Evolutionary conservation across 2,888 invertebrate genomes (phyloP).

Genomic region (Oxyscelio sp.): DNA sequence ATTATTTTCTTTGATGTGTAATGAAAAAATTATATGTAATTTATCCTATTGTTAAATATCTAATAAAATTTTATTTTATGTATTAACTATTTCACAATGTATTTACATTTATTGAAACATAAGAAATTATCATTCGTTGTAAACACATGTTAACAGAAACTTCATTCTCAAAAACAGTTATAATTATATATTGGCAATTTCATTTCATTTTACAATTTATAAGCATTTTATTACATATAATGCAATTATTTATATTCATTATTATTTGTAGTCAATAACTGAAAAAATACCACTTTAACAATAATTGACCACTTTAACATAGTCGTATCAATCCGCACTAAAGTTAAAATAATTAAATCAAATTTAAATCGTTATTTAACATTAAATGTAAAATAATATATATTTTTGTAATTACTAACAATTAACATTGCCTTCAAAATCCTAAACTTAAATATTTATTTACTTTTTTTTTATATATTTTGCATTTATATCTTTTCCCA

Average conservation of each 20-base stretch:
- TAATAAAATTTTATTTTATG: not conserved
- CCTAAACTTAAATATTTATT: too few species aligned
- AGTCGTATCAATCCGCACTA: not conserved
- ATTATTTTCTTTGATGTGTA: not conserved
- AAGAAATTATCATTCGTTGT: not conserved
- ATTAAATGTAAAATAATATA: too few species aligned
- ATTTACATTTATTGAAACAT: not conserved
- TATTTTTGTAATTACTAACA: not conserved
- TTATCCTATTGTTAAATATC: not conserved
- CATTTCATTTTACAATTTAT: not conserved
- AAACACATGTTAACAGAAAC: not conserved
- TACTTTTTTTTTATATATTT: too few species aligned
- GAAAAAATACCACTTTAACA: constrained; percentile 5
- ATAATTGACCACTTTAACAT: constrained; percentile 2
- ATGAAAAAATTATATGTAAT: not conserved
- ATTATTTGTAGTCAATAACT: constrained; percentile 5
- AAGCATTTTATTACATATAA: constrained; percentile 1
- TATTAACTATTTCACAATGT: not conserved
- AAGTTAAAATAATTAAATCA: too few species aligned
- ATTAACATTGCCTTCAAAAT: constrained; percentile 13
- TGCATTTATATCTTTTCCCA: too few species aligned
- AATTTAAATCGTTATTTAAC: too few species aligned
- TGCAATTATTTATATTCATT: not conserved
- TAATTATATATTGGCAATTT: not conserved
- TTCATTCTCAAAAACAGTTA: not conserved